These are phyloP conservation scores for Ctena decussata DNA, from an alignment of 2,888 invertebrate species.

Conservation along the genomic window DNA sequence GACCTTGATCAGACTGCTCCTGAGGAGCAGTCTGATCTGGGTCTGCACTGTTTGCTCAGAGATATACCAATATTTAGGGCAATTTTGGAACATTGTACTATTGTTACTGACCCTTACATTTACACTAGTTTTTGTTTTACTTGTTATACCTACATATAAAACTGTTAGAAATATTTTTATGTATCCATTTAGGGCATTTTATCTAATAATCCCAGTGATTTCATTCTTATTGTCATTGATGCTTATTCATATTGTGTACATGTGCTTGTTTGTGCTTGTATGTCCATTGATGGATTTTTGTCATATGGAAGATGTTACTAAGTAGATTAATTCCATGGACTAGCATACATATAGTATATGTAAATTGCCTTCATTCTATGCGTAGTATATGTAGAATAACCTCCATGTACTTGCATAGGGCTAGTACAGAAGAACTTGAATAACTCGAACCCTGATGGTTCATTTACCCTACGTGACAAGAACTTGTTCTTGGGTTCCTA, in stretches of 20 bases:
- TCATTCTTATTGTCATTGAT: not conserved
- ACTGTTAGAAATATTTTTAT: conserved; percentile 1
- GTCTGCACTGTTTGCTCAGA: not conserved
- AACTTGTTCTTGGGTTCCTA: too few species aligned
- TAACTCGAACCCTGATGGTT: too few species aligned
- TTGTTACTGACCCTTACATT: not conserved
- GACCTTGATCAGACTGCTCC: not conserved
- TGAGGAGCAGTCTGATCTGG: not conserved
- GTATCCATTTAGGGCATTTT: not conserved
- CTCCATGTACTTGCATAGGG: too few species aligned
- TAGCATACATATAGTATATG: too few species aligned
- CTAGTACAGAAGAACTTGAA: too few species aligned
- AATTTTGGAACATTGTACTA: too few species aligned
- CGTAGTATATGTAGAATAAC: too few species aligned
- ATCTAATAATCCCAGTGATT: conserved; percentile 8
- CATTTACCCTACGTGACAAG: too few species aligned
- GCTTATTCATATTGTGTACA: not conserved
- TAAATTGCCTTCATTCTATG: too few species aligned
- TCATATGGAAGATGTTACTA: too few species aligned
- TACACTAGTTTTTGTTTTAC: not conserved
- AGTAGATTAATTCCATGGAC: too few species aligned
- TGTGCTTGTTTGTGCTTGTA: not conserved
- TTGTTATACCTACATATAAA: not conserved
- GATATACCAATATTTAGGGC: too few species aligned
- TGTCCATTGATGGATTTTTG: not conserved